Conservation (phyloP, 23 tunicate genomes). For the Halocynthia roretzi region DNA sequence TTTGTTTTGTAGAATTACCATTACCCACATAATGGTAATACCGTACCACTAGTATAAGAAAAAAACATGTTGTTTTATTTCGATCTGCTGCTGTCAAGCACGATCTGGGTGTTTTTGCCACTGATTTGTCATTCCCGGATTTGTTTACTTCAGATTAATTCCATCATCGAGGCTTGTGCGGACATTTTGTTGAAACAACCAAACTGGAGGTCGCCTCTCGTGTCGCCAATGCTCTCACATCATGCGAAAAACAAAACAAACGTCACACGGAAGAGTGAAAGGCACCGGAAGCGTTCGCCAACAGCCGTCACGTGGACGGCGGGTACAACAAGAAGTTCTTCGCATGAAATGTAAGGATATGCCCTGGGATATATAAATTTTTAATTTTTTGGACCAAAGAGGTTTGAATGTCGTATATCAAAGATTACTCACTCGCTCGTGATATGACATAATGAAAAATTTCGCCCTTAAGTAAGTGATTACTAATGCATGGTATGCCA, state of each 20-base stretch:
- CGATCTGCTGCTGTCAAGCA: not conserved
- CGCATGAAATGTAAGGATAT: slow-evolving; percentile 9
- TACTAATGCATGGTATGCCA: no score
- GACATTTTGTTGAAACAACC: slow-evolving; percentile 16
- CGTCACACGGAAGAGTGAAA: not conserved
- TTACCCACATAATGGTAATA: no score
- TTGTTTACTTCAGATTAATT: slow-evolving; percentile 4
- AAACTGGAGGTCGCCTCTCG: slow-evolving; percentile 19
- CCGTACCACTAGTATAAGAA: not conserved
- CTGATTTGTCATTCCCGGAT: no score
- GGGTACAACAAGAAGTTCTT: not conserved
- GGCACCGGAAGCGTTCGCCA: not conserved
- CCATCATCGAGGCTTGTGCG: slow-evolving; percentile 18
- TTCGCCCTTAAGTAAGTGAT: no score
- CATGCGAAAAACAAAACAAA: not conserved
- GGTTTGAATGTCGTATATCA: no score
- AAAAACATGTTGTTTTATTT: not conserved
- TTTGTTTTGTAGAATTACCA: no score
- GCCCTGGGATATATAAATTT: no score
- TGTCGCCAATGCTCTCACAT: not conserved
- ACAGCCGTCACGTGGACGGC: slow-evolving; percentile 22
- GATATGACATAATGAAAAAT: no score
- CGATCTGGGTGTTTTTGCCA: not conserved
- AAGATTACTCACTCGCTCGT: no score
- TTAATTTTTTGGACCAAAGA: no score